Conservation (phyloP, 2,797 vertebrate genomes). For the Tarsius wallacei region DNA sequence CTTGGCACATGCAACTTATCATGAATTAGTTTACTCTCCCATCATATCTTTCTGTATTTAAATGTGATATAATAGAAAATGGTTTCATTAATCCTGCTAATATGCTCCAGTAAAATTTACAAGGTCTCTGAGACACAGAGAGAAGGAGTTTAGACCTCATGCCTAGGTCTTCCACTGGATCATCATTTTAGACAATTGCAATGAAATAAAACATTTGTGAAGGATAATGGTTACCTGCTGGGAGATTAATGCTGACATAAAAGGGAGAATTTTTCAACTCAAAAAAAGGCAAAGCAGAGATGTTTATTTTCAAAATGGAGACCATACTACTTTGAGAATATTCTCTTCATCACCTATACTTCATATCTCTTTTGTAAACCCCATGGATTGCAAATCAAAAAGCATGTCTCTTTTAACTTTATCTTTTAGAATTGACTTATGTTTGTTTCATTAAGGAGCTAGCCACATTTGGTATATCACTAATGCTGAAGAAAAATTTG, state of each 20-base stretch:
- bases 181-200: conserved; percentile 56
- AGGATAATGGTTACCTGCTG: conserved; percentile 45
- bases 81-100: conserved; percentile 83
- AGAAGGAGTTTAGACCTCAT: conserved; percentile 32
- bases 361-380: conserved; percentile 23
- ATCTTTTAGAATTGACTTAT: not conserved
- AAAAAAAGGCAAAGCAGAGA: conserved; percentile 21
- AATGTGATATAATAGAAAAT: conserved; percentile 79
- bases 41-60: conserved; percentile 77
- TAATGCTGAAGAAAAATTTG: not conserved
- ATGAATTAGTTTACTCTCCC: conserved; percentile 74
- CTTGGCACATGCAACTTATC: conserved; percentile 69
- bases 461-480: not conserved
- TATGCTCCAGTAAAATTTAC: conserved; percentile 72
- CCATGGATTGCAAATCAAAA: not conserved
- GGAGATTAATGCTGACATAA: conserved; percentile 58
- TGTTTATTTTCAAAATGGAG: conserved; percentile 62
- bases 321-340: conserved; percentile 22
- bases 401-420: not conserved
- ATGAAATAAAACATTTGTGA: conserved; percentile 10
- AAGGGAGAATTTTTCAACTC: not conserved
- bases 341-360: not conserved
- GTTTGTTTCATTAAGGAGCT: not conserved
- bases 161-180: not conserved
- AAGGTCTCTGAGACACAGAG: conserved; percentile 65